Percentiles rank a stretch among this genome's conserved stretches.
phyloP scores from a whole-genome alignment of 2,797 vertebrate species.

The Acrossocheilus wenchowensis region DNA sequence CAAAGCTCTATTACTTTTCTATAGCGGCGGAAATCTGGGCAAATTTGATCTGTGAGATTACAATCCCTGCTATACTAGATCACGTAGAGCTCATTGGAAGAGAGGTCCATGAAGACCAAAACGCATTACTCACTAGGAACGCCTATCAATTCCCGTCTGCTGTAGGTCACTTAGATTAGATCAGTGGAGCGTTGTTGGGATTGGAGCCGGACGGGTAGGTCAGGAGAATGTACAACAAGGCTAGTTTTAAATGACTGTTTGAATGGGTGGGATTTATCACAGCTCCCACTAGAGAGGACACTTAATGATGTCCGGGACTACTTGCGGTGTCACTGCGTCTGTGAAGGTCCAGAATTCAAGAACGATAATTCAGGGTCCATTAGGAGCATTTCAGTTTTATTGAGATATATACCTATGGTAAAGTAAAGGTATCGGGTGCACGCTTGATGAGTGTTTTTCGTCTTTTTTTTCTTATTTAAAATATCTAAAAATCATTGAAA shows the following conservation, averaged over 20 bases:
- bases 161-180: constrained; percentile 66
- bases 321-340: neutral
- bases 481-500: neutral
- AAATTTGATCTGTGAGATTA: constrained; percentile 80
- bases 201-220: constrained; percentile 23
- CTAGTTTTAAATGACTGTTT: constrained; percentile 38
- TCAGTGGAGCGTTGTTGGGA: constrained; percentile 41
- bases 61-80: constrained; percentile 70
- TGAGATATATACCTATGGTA: neutral
- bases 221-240: constrained; percentile 33
- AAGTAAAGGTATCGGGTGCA: neutral
- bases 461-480: neutral
- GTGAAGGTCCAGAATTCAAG: neutral
- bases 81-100: constrained; percentile 76
- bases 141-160: constrained; percentile 69
- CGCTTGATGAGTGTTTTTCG: neutral
- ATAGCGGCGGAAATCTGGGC: constrained; percentile 60
- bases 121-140: constrained; percentile 67
- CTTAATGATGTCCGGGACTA: constrained; percentile 21
- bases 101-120: constrained; percentile 54
- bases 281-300: neutral
- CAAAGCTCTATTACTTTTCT: constrained; percentile 72
- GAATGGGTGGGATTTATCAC: constrained; percentile 46
- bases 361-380: neutral
- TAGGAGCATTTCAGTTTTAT: neutral